These are phyloP conservation scores for Sebastes taczanowskii DNA, from an alignment of 2,797 vertebrate genomes.

Conservation along the genomic window DNA sequence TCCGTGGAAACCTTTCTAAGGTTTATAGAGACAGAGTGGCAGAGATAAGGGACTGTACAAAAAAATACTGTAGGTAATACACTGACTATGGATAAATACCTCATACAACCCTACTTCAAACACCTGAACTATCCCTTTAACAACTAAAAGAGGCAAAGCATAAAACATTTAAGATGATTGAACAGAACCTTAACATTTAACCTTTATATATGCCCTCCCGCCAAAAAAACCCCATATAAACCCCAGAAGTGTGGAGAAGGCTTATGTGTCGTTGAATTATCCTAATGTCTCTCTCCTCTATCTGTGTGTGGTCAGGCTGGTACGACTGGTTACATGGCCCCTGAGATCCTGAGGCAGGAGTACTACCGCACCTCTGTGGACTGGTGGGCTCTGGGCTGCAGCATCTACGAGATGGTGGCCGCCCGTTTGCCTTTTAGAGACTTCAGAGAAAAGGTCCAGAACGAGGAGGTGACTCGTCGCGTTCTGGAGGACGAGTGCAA, in stretches of 20 bases:
- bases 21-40: background rate
- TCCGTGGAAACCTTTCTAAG: background rate
- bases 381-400: slow-evolving; percentile 95
- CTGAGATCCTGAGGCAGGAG: slow-evolving; percentile 82
- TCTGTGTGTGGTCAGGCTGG: slow-evolving; percentile 67
- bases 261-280: background rate
- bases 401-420: slow-evolving; percentile 93
- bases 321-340: slow-evolving; percentile 81
- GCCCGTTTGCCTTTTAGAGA: slow-evolving; percentile 90
- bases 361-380: slow-evolving; percentile 88
- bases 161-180: background rate
- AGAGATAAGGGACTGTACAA: no score
- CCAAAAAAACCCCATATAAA: background rate
- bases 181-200: background rate
- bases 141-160: background rate
- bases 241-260: background rate
- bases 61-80: no score
- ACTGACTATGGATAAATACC: no score
- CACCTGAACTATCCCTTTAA: no score
- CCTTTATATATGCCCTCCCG: background rate
- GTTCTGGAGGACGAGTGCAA: slow-evolving; percentile 88
- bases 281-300: background rate
- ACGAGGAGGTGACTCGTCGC: slow-evolving; percentile 88
- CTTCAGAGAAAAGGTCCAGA: slow-evolving; percentile 88
- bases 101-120: no score